phyloP scores from a whole-genome alignment of 2,888 invertebrate genomes.

The Lochmaea crataegi region DNA sequence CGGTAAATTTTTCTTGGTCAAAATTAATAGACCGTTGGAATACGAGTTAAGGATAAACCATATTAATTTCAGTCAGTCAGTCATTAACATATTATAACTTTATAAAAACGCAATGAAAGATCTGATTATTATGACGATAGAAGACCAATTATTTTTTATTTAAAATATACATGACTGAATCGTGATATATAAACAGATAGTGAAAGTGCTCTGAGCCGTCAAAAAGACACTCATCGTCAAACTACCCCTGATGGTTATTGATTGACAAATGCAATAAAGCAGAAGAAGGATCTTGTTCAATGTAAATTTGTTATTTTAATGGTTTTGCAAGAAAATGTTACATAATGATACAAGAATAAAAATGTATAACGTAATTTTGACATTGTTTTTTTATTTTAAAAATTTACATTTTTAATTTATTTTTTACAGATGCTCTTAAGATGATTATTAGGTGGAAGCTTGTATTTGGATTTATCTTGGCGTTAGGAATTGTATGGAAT shows the following conservation, averaged over 20 bases:
- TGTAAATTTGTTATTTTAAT: background rate
- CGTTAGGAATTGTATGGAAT: slow-evolving; percentile 46
- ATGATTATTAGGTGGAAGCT: slow-evolving; percentile 57
- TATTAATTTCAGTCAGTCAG: too few species aligned
- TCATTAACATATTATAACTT: too few species aligned
- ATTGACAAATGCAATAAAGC: too few species aligned
- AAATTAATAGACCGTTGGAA: slow-evolving; percentile 11
- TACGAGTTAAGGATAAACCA: slow-evolving; percentile 4
- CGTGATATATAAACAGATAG: too few species aligned
- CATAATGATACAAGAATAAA: background rate
- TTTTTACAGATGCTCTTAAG: slow-evolving; percentile 50
- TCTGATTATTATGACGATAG: too few species aligned
- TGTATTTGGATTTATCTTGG: slow-evolving; percentile 52
- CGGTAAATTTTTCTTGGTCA: slow-evolving; percentile 21
- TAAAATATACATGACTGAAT: too few species aligned
- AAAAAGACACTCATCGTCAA: too few species aligned
- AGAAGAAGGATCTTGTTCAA: background rate
- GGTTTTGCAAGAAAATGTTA: background rate
- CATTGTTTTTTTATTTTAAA: background rate
- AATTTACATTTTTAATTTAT: slow-evolving; percentile 10
- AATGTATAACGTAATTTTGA: too few species aligned
- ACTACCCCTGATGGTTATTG: too few species aligned
- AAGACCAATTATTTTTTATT: too few species aligned
- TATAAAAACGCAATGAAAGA: too few species aligned
- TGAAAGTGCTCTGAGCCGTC: too few species aligned